A percentile compares a stretch with the other conserved stretches of the same genome.
Conservation (phyloP, 2,888 invertebrate species). For the Metalampra italica region DNA sequence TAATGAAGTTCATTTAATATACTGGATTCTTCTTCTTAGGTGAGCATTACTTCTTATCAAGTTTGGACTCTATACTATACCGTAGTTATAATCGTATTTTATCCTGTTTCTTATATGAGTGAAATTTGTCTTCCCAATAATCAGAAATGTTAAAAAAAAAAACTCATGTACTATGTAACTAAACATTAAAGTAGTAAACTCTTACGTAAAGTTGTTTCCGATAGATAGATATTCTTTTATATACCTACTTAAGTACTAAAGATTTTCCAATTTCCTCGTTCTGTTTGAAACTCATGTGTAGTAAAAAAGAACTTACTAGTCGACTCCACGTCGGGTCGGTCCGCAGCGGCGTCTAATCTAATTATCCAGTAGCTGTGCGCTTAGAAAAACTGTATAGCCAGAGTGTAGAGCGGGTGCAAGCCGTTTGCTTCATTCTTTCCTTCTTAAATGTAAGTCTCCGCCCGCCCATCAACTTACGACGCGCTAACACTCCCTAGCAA, state of each 20-base stretch:
- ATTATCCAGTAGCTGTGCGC: conserved; percentile 50
- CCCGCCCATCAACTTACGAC: too few species aligned
- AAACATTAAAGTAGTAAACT: not conserved
- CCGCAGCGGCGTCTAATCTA: conserved; percentile 57
- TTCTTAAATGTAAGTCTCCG: conserved; percentile 16
- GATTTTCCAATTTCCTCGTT: conserved; percentile 22
- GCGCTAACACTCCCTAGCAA: too few species aligned
- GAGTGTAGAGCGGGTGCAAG: conserved; percentile 44
- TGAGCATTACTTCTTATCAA: conserved; percentile 11
- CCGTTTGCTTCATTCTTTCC: conserved; percentile 48
- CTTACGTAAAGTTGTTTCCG: not conserved
- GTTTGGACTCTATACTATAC: not conserved
- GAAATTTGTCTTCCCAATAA: too few species aligned
- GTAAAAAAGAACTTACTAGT: conserved; percentile 27
- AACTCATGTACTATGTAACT: too few species aligned
- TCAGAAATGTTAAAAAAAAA: too few species aligned
- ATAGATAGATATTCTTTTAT: not conserved
- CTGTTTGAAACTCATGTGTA: conserved; percentile 25
- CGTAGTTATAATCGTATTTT: too few species aligned
- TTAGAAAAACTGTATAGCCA: conserved; percentile 53
- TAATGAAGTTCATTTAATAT: conserved; percentile 20
- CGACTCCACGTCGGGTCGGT: conserved; percentile 29
- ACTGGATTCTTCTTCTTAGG: conserved; percentile 16
- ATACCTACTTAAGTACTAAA: conserved; percentile 6
- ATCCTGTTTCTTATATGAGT: too few species aligned